Conservation (phyloP, 2,888 invertebrate genomes). For the Galerucella pusilla region DNA sequence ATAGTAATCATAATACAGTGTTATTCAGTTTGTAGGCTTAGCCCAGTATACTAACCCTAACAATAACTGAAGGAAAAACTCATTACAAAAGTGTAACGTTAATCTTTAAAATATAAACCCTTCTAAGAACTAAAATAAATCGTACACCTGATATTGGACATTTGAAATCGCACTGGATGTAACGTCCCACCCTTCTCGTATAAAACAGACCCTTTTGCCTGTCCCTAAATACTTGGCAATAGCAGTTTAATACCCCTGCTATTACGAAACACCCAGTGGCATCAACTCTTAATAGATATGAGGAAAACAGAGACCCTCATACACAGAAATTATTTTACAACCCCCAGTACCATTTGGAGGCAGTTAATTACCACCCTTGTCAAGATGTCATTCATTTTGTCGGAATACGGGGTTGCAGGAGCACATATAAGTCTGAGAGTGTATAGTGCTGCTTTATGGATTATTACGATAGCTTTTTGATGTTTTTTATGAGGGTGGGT, state of each 20-base stretch:
- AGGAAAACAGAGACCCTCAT: conserved; percentile 38
- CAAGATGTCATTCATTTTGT: conserved; percentile 42
- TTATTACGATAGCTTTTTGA: conserved; percentile 24
- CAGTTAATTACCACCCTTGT: conserved; percentile 44
- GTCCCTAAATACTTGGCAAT: conserved; percentile 51
- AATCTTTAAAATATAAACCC: background rate
- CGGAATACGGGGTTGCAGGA: conserved; percentile 21
- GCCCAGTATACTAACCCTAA: background rate
- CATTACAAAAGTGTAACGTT: too few relatives aligned
- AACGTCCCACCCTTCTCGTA: conserved; percentile 4
- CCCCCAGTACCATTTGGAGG: conserved; percentile 37
- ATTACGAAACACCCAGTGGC: conserved; percentile 48
- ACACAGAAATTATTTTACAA: conserved; percentile 41
- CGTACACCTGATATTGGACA: conserved; percentile 26
- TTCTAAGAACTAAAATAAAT: conserved; percentile 6
- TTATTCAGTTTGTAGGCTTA: too few relatives aligned
- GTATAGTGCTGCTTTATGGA: conserved; percentile 27
- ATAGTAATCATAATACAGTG: too few relatives aligned
- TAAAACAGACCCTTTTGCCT: conserved; percentile 26
- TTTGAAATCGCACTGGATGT: conserved; percentile 5
- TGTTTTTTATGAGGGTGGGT: conserved; percentile 24
- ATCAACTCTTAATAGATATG: conserved; percentile 50
- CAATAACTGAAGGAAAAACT: background rate
- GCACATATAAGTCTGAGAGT: conserved; percentile 7
- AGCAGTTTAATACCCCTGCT: conserved; percentile 52